phyloP scores from a whole-genome alignment of 2,888 invertebrate species.

The Cheilosia urbana region DNA sequence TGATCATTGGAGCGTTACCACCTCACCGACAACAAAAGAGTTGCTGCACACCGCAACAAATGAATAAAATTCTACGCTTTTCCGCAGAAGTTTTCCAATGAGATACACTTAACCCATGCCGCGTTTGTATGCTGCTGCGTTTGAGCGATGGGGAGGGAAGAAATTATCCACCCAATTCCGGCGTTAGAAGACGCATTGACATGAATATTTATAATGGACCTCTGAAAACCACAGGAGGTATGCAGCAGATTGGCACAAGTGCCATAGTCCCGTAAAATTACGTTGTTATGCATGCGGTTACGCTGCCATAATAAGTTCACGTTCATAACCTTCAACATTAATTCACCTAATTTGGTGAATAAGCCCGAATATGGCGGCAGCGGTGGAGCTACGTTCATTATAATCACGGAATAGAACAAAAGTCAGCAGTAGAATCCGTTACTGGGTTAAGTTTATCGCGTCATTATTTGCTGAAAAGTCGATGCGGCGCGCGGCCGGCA shows the following conservation, averaged over 20 bases:
- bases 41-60: constrained; percentile 42
- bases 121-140: constrained; percentile 24
- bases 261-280: constrained; percentile 43
- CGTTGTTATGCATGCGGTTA: constrained; percentile 25
- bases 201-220: constrained; percentile 68
- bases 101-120: constrained; percentile 25
- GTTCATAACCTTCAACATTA: constrained; percentile 54
- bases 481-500: constrained; percentile 26
- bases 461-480: constrained; percentile 42
- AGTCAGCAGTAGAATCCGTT: constrained; percentile 36
- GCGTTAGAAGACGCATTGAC: constrained; percentile 55
- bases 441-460: constrained; percentile 69
- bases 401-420: constrained; percentile 20
- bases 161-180: neutral
- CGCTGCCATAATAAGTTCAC: constrained; percentile 18
- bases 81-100: constrained; percentile 15
- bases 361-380: constrained; percentile 9
- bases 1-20: constrained; percentile 68
- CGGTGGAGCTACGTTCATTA: constrained; percentile 2
- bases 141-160: neutral
- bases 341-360: constrained; percentile 54
- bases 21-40: constrained; percentile 21
- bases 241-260: constrained; percentile 39
- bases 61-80: constrained; percentile 49
- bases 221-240: constrained; percentile 49